Evolutionary conservation across 2,888 invertebrate species (phyloP).

Genomic region (Dicyrtoma fusca): DNA sequence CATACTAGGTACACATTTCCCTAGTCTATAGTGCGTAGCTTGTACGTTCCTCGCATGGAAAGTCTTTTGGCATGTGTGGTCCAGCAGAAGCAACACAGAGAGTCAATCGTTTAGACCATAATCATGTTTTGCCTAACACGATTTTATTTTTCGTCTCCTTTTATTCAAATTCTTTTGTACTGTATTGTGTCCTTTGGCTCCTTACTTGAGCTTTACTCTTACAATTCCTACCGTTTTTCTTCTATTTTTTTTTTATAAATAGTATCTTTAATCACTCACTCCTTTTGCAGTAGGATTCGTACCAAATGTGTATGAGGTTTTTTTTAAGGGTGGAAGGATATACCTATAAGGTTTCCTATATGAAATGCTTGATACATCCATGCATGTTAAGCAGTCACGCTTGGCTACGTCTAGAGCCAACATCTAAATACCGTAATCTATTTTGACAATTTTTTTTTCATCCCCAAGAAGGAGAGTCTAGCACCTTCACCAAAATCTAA

Average conservation of each 20-base stretch:
- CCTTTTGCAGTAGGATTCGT: no score
- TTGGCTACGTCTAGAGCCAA: conserved; percentile 3
- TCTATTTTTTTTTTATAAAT: no score
- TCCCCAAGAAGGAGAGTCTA: no score
- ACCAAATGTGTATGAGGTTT: no score
- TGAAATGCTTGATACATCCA: no score
- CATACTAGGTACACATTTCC: conserved; percentile 14
- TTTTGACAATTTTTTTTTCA: no score
- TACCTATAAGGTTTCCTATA: no score
- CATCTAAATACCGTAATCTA: neutral
- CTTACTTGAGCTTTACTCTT: neutral
- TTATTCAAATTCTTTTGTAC: neutral
- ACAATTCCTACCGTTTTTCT: neutral
- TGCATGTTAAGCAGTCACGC: conserved; percentile 19
- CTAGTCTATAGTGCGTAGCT: neutral
- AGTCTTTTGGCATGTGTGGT: conserved; percentile 28
- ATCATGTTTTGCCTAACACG: conserved; percentile 28
- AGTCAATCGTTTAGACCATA: neutral
- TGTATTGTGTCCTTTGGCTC: neutral
- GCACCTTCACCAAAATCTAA: no score
- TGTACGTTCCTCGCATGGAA: neutral
- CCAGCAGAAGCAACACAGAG: conserved; percentile 12
- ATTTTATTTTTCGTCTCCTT: conserved; percentile 10
- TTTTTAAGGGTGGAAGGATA: no score
- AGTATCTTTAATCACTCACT: no score